Conservation (phyloP, 2,113 vertebrate genomes). For the Tragelaphus scriptus region DNA sequence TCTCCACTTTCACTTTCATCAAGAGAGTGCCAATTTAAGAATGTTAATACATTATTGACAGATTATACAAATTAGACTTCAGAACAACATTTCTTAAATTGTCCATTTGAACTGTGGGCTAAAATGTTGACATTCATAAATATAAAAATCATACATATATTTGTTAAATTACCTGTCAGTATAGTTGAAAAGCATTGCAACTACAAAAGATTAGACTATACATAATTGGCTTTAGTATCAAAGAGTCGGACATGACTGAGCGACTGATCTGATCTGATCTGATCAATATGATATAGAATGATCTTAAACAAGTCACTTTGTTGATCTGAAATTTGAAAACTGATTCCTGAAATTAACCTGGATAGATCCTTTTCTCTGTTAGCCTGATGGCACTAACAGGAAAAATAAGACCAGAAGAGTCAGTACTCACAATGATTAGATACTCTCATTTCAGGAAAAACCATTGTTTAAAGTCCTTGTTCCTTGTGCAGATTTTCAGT, state of each 20-base stretch:
- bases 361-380: neutral
- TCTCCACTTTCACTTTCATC: no score
- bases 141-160: neutral
- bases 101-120: neutral
- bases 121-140: neutral
- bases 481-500: neutral
- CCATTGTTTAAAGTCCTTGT: neutral
- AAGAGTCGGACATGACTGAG: no score
- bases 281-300: neutral
- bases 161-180: neutral
- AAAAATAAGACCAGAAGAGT: neutral
- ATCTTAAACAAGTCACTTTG: neutral
- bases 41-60: neutral
- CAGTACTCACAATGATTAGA: neutral
- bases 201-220: neutral
- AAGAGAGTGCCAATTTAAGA: neutral
- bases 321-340: neutral
- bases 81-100: neutral
- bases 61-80: neutral
- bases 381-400: neutral
- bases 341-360: slow-evolving; percentile 8
- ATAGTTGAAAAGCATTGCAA: neutral
- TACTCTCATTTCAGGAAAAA: neutral
- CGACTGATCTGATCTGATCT: no score
- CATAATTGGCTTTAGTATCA: neutral